Evolutionary conservation across 1,140 invertebrate genomes (phyloP), one percentile per base, ranked within the genome.

Genomic region (Drosophila sulfurigaster): DNA sequence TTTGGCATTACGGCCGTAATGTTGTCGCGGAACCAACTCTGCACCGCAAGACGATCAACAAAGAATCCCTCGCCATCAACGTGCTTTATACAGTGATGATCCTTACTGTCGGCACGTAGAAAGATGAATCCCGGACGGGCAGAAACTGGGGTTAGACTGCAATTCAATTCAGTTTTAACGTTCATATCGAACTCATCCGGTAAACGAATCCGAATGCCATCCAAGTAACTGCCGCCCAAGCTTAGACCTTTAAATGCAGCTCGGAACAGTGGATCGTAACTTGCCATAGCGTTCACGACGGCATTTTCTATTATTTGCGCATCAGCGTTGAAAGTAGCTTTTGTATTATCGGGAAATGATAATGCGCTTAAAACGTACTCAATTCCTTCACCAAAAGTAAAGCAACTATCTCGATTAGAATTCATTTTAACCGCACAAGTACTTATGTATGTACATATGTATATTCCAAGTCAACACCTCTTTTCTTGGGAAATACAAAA

Each of bases 181-280:
- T 78, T 28, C 81, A 85, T 75, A 35, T 78, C 81, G 10, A 85
- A 85, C 15, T 85, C 82, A 10, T 83, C 75, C 0, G 82, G 81
- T 28, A 85, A 38, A 13, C 62, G 5, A 13, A 75, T 78, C 15
- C 35, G 67, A 0, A 59, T 59, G 15, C 35, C 20, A 6, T 85
- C 60, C n/a, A 78, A 49, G 13, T 48, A 69, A 43, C 81, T 83
- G n/a, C 78, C 81, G 10, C 62, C 66, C 41, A 83, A 43, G 10
- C 63, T 62, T 1, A 85, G 56, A 5, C 81, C 78, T 2, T 43
- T 5, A 6, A 83, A 85, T 11, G 74, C 46, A 0, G 32, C 1
- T 2, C 20, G 16, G 2, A 85, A 83, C 16, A 25, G n/a, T 4
- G 49, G 54, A 75, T 83, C 82, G 3, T 1, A 38, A 0, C 6